A percentile compares a stretch with the other conserved stretches of the same genome.
Conservation (phyloP, 2,888 invertebrate species). For the Ceramica pisi region DNA sequence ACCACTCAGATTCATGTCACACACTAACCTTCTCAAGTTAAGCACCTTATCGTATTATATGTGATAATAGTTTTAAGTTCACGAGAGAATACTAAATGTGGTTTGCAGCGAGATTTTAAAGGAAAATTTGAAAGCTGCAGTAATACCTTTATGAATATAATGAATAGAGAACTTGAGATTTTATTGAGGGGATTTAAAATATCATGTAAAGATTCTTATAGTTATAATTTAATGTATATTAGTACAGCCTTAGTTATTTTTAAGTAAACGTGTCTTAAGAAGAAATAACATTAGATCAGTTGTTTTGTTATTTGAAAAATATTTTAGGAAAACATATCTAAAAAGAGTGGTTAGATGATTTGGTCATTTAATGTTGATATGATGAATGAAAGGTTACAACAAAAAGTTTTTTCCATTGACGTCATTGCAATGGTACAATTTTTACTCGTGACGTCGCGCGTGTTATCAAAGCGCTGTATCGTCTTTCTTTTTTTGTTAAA, state of each 20-base stretch:
- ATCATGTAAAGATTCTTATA: background rate
- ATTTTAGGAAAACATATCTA: background rate
- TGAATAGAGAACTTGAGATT: constrained; percentile 1
- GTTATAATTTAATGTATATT: background rate
- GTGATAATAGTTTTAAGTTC: constrained; percentile 67
- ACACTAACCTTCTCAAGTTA: constrained; percentile 77
- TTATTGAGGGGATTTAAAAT: background rate
- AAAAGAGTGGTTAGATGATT: no score
- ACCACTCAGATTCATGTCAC: constrained; percentile 77
- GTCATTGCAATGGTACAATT: no score
- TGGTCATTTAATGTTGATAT: no score
- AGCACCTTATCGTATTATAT: constrained; percentile 76
- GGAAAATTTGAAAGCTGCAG: constrained; percentile 26
- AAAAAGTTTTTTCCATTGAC: no score
- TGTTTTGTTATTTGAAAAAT: background rate
- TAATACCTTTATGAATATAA: constrained; percentile 1
- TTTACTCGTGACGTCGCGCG: no score
- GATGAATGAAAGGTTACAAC: no score
- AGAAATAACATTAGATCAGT: background rate
- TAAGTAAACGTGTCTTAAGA: background rate
- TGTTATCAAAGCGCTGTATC: no score
- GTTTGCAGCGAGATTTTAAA: constrained; percentile 22
- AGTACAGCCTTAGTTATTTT: background rate
- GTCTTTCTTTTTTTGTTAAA: no score
- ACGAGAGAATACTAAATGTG: constrained; percentile 43